Conservation (phyloP, 2,888 invertebrate genomes). For the Amiota minor region DNA sequence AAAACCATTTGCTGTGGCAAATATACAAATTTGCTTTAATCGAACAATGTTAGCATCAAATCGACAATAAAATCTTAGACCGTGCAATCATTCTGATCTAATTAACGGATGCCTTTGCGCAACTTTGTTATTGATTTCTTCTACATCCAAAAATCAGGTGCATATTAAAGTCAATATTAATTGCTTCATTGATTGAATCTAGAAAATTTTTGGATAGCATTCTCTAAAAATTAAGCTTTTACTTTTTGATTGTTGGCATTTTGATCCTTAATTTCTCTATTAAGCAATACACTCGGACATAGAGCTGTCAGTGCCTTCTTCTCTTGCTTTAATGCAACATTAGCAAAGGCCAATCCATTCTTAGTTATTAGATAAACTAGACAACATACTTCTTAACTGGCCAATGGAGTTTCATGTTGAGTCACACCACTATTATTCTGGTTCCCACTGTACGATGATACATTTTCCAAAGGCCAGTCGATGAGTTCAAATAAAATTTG, state of each 20-base stretch:
- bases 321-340: constrained; percentile 65
- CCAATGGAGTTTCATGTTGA: neutral
- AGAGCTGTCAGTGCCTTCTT: constrained; percentile 62
- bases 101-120: constrained; percentile 46
- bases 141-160: constrained; percentile 59
- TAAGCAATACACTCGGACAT: constrained; percentile 64
- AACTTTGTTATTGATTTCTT: constrained; percentile 60
- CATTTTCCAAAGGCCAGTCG: too few relatives aligned
- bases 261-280: constrained; percentile 54
- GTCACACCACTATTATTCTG: constrained; percentile 6
- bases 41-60: constrained; percentile 71
- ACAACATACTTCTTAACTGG: constrained; percentile 56
- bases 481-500: constrained; percentile 65
- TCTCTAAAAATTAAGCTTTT: constrained; percentile 66
- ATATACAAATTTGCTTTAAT: constrained; percentile 70
- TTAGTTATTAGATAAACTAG: constrained; percentile 63
- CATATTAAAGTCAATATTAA: constrained; percentile 67
- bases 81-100: constrained; percentile 43
- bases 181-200: constrained; percentile 67
- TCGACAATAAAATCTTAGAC: constrained; percentile 62
- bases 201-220: constrained; percentile 65
- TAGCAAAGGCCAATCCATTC: constrained; percentile 69
- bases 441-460: constrained; percentile 62
- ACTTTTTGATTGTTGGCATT: constrained; percentile 63
- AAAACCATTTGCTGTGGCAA: constrained; percentile 67